Evolutionary conservation across 2,113 vertebrate species (phyloP).

Genomic region (Seriola rivoliana): DNA sequence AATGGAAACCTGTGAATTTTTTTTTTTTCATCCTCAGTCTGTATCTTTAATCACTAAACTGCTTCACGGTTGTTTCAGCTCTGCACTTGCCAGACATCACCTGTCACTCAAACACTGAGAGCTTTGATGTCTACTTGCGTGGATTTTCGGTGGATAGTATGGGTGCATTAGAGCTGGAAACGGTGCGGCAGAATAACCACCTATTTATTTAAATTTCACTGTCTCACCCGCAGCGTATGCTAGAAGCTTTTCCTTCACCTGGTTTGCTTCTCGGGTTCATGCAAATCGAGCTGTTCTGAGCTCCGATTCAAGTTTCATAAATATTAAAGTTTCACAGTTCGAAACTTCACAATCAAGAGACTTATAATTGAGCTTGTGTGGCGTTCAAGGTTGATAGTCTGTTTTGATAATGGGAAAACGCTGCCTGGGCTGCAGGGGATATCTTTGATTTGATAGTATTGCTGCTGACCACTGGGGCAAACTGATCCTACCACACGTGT

Average conservation of each 20-base stretch:
- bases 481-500: too few relatives aligned
- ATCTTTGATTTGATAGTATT: too few relatives aligned
- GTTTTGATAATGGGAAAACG: too few relatives aligned
- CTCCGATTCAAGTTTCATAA: neutral
- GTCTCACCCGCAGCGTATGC: neutral
- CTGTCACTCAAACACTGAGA: neutral
- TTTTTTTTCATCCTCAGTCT: neutral
- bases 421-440: too few relatives aligned
- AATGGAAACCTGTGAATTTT: fast-evolving
- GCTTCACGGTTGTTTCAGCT: neutral
- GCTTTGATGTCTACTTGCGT: neutral
- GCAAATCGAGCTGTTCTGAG: neutral
- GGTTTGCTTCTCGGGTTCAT: neutral
- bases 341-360: neutral
- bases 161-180: neutral
- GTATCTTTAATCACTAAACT: constrained; percentile 2
- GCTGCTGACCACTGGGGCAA: too few relatives aligned
- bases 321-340: neutral
- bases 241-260: neutral
- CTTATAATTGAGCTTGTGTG: too few relatives aligned
- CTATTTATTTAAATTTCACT: neutral
- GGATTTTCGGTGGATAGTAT: neutral
- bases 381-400: too few relatives aligned
- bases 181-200: neutral
- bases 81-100: neutral